Evolutionary conservation across 2,888 invertebrate genomes (phyloP).

Genomic region (Halictus ligatus): DNA sequence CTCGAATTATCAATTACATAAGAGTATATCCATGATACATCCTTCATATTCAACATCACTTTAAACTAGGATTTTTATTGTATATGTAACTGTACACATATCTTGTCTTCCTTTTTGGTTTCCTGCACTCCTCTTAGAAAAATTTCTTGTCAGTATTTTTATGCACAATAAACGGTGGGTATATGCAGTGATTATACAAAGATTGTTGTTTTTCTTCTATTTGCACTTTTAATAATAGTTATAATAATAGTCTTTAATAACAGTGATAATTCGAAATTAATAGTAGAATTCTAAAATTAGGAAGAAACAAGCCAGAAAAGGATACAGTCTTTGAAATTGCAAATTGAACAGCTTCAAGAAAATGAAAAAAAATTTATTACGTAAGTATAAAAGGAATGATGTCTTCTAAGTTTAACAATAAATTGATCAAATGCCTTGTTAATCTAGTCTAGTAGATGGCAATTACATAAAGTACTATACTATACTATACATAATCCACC

Average conservation of each 20-base stretch:
- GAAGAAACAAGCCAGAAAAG: slow-evolving; percentile 68
- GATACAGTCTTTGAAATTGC: slow-evolving; percentile 67
- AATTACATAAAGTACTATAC: neutral
- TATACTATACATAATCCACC: neutral
- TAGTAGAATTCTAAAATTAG: slow-evolving; percentile 65
- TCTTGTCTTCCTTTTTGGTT: slow-evolving; percentile 37
- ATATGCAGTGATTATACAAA: slow-evolving; percentile 14
- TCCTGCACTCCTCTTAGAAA: slow-evolving; percentile 55
- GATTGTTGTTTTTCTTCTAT: slow-evolving; percentile 32
- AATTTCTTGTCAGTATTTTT: slow-evolving; percentile 53
- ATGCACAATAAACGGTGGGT: slow-evolving; percentile 55
- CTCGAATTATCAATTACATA: slow-evolving; percentile 48
- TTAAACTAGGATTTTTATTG: slow-evolving; percentile 13
- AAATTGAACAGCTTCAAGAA: slow-evolving; percentile 70
- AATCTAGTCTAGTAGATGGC: neutral
- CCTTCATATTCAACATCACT: slow-evolving; percentile 19
- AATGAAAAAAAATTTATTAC: slow-evolving; percentile 68
- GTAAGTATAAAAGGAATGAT: slow-evolving; percentile 65
- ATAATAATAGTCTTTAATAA: neutral
- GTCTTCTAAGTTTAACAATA: neutral
- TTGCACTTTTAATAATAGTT: neutral
- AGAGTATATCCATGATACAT: slow-evolving; percentile 47
- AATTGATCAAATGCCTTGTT: neutral
- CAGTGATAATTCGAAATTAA: slow-evolving; percentile 25
- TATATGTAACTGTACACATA: slow-evolving; percentile 15